Conservation (phyloP, 2,113 vertebrate genomes). For the Alligator sinensis region DNA sequence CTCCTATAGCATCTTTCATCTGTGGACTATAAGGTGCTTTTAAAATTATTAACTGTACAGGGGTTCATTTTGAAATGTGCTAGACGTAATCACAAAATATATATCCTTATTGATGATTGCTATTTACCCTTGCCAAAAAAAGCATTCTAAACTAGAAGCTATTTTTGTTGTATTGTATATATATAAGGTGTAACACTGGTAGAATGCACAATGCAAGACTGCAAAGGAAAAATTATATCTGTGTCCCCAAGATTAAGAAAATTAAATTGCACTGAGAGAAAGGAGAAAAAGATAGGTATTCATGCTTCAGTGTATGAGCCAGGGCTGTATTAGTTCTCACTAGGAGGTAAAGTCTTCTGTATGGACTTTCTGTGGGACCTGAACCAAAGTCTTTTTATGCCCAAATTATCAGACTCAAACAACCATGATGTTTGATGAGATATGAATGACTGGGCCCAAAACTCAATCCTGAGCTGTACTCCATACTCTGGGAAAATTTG, state of each 20-base stretch:
- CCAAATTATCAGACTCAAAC: neutral
- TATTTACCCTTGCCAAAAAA: slow-evolving; percentile 50
- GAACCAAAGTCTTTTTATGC: neutral
- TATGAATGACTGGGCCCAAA: accelerated
- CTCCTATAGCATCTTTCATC: slow-evolving; percentile 63
- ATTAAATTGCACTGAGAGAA: neutral
- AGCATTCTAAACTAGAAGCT: neutral
- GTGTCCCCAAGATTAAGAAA: neutral
- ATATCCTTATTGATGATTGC: neutral
- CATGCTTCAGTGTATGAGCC: neutral
- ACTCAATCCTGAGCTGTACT: neutral
- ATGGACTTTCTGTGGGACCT: neutral
- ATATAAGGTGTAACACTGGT: neutral
- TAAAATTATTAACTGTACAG: slow-evolving; percentile 42
- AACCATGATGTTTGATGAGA: neutral
- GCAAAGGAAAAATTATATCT: neutral
- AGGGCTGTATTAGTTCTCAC: neutral
- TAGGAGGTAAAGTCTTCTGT: neutral
- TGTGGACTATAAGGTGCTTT: slow-evolving; percentile 57
- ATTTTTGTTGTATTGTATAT: neutral
- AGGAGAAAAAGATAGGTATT: neutral
- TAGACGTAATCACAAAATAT: slow-evolving; percentile 27
- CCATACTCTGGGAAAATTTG: slow-evolving; percentile 35
- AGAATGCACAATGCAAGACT: neutral
- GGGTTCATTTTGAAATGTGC: slow-evolving; percentile 30